These are phyloP conservation scores for Panagrolaimus sp. DNA, from an alignment of 1,140 invertebrate genomes.

Conservation along the genomic window DNA sequence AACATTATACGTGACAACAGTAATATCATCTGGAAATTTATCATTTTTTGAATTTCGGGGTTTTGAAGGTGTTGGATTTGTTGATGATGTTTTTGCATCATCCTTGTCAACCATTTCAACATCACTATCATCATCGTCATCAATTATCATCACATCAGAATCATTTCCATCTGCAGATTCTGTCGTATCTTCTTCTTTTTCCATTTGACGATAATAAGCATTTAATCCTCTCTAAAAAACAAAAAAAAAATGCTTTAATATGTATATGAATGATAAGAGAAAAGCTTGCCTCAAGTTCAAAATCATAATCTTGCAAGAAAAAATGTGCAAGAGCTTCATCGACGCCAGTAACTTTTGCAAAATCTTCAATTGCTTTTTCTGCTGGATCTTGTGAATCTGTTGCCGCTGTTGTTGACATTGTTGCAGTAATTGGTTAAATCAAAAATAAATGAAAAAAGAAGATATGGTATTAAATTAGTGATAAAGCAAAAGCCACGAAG, in stretches of 20 bases:
- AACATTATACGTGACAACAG: not conserved
- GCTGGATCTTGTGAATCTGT: slow-evolving; percentile 11
- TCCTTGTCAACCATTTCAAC: not conserved
- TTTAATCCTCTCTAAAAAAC: slow-evolving; percentile 1
- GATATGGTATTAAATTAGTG: too few relatives aligned
- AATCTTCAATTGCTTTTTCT: slow-evolving; percentile 1
- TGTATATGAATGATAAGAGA: not conserved
- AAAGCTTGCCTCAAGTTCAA: slow-evolving; percentile 5
- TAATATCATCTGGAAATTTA: not conserved
- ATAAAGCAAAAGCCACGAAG: too few relatives aligned
- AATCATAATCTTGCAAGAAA: slow-evolving; percentile 10
- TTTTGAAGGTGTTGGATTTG: too few relatives aligned
- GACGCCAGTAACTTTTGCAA: slow-evolving; percentile 1
- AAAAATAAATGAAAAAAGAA: too few relatives aligned
- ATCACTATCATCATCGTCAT: not conserved
- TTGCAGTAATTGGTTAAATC: too few relatives aligned
- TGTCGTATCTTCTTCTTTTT: not conserved
- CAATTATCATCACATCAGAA: not conserved
- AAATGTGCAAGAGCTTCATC: slow-evolving; percentile 12
- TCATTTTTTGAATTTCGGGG: not conserved
- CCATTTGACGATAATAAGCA: slow-evolving; percentile 3
- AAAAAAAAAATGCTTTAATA: not conserved
- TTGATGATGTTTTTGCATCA: not conserved
- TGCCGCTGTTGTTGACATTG: too few relatives aligned
- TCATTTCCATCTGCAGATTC: not conserved